Evolutionary conservation across 1,140 invertebrate genomes (phyloP).

Genomic region (Papilio machaon): DNA sequence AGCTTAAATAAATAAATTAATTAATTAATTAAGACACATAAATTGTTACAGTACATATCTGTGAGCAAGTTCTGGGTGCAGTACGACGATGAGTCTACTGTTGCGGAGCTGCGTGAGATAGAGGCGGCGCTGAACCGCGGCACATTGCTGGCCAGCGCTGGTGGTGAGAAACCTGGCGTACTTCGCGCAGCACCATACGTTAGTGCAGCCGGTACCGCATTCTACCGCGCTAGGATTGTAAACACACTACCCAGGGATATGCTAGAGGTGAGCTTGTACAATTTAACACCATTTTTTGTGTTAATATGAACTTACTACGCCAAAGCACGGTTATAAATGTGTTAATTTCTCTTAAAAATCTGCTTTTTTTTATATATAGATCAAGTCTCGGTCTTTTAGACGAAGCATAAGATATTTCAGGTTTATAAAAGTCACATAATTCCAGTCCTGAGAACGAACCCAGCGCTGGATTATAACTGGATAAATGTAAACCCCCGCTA

Average conservation of each 20-base stretch:
- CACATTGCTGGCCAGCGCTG: constrained; percentile 47
- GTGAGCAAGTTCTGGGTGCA: constrained; percentile 85
- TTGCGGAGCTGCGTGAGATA: constrained; percentile 56
- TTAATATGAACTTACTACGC: too few species aligned
- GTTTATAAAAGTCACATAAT: too few species aligned
- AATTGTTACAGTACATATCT: constrained; percentile 76
- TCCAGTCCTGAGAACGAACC: too few species aligned
- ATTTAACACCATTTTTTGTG: background rate
- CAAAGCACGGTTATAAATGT: too few species aligned
- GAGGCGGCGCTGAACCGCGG: constrained; percentile 53
- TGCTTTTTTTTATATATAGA: too few species aligned
- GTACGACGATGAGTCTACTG: constrained; percentile 72
- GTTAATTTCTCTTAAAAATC: too few species aligned
- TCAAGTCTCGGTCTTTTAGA: too few species aligned
- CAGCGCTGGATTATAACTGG: too few species aligned
- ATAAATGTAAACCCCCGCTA: too few species aligned
- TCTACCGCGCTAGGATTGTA: constrained; percentile 62
- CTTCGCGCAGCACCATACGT: constrained; percentile 62
- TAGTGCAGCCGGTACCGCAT: constrained; percentile 46
- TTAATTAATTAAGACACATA: too few species aligned
- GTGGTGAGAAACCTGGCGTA: constrained; percentile 39
- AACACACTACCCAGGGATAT: constrained; percentile 61
- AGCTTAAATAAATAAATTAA: too few species aligned
- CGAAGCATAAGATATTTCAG: too few species aligned
- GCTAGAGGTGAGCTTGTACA: constrained; percentile 58